Percentiles rank a stretch among this genome's conserved stretches.
These are phyloP conservation scores for Charanyca ferruginea DNA, from an alignment of 2,888 invertebrate species.

Conservation along the genomic window DNA sequence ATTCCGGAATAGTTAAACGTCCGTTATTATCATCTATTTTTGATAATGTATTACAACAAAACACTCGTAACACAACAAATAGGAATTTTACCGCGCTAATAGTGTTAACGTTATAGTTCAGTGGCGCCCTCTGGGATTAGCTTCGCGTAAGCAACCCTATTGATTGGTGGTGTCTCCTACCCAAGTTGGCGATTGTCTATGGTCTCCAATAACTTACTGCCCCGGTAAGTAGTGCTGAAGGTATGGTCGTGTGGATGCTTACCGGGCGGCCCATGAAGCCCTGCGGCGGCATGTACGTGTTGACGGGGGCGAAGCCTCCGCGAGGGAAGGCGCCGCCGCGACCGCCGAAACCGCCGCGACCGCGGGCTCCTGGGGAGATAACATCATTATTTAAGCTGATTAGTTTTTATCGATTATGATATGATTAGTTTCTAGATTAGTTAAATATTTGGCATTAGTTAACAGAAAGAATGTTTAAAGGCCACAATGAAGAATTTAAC, in stretches of 20 bases:
- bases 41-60: too few relatives aligned
- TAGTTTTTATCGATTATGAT: constrained; percentile 8
- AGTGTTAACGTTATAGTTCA: too few relatives aligned
- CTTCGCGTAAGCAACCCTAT: too few relatives aligned
- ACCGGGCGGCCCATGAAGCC: constrained; percentile 87
- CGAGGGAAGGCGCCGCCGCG: constrained; percentile 86
- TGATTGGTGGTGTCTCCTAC: too few relatives aligned
- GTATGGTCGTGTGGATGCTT: constrained; percentile 40
- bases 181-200: background rate
- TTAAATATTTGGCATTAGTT: background rate
- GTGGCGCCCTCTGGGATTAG: too few relatives aligned
- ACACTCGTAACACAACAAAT: too few relatives aligned
- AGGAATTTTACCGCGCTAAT: too few relatives aligned
- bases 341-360: constrained; percentile 84
- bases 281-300: constrained; percentile 87
- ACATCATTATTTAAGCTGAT: background rate
- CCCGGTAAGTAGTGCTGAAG: constrained; percentile 1
- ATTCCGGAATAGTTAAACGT: too few relatives aligned
- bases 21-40: too few relatives aligned
- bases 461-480: background rate
- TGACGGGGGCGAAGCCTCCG: constrained; percentile 86
- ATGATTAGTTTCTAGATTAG: too few relatives aligned
- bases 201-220: constrained; percentile 15
- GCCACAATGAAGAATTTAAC: background rate
- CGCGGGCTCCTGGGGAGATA: constrained; percentile 77